These are phyloP conservation scores for Eumacrocentrus americanus DNA, from an alignment of 2,888 invertebrate species.

Conservation along the genomic window DNA sequence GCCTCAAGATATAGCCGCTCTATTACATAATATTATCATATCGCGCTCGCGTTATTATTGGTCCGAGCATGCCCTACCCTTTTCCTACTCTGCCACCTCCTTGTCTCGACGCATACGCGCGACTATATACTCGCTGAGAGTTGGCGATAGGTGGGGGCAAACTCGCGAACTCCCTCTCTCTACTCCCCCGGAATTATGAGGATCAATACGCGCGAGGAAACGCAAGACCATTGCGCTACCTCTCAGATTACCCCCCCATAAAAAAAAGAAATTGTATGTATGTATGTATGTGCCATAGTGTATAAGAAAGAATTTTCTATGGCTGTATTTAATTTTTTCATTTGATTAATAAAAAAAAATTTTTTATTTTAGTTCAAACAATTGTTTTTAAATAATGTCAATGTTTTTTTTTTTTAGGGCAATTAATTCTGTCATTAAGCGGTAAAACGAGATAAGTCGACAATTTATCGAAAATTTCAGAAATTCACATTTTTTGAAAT, in stretches of 20 bases:
- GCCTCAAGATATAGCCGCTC: slow-evolving; percentile 51
- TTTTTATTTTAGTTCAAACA: too few relatives aligned
- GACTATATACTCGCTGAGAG: neutral
- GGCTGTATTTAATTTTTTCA: too few relatives aligned
- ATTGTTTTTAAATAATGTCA: too few relatives aligned
- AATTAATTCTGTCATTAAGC: too few relatives aligned
- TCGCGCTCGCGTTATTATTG: slow-evolving; percentile 59
- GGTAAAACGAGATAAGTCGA: too few relatives aligned
- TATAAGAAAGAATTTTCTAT: too few relatives aligned
- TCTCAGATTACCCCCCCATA: slow-evolving; percentile 51
- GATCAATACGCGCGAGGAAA: slow-evolving; percentile 60
- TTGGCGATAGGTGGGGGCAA: neutral
- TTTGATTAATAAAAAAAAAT: too few relatives aligned
- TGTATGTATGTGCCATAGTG: too few relatives aligned
- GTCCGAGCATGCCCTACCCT: slow-evolving; percentile 52
- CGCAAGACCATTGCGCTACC: slow-evolving; percentile 57
- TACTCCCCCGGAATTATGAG: slow-evolving; percentile 57
- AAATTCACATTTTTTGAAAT: too few relatives aligned
- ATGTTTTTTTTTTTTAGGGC: too few relatives aligned
- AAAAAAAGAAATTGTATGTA: too few relatives aligned
- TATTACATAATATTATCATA: slow-evolving; percentile 62
- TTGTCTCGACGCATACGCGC: neutral
- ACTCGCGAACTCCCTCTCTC: slow-evolving; percentile 37
- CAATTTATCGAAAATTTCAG: too few relatives aligned
- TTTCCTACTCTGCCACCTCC: slow-evolving; percentile 24